phyloP scores from a whole-genome alignment of 2,113 vertebrate genomes.

The Pionites leucogaster region DNA sequence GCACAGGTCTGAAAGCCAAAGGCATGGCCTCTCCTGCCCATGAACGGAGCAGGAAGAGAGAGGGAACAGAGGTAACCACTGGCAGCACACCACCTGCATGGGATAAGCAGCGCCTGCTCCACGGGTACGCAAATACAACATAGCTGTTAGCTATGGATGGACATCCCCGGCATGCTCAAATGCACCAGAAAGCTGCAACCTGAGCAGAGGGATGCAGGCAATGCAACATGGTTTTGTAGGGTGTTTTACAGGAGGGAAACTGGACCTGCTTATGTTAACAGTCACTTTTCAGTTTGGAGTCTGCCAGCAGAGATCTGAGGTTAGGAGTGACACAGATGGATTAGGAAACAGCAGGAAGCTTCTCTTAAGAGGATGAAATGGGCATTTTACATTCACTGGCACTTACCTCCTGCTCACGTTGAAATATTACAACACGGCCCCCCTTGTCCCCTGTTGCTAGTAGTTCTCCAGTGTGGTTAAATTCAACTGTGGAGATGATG shows the following conservation, averaged over 20 bases:
- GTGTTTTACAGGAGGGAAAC: background rate
- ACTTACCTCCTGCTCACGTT: conserved; percentile 98
- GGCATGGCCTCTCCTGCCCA: background rate
- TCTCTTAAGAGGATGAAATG: conserved; percentile 67
- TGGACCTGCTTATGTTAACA: conserved; percentile 24
- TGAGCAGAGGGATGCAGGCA: background rate
- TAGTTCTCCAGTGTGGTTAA: conserved; percentile 98
- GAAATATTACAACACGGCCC: conserved; percentile 98
- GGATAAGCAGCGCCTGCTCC: background rate
- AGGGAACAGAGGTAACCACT: background rate
- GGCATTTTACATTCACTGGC: conserved; percentile 63
- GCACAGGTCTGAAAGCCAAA: background rate
- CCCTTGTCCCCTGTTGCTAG: conserved; percentile 99
- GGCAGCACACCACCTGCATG: background rate
- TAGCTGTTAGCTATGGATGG: rapidly evolving
- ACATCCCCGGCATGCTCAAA: rapidly evolving
- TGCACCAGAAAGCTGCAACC: background rate
- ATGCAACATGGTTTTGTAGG: background rate
- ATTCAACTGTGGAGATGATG: conserved; percentile 99
- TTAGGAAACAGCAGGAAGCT: conserved; percentile 72
- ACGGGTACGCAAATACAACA: background rate
- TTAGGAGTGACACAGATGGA: conserved; percentile 43
- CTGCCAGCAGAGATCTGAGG: conserved; percentile 45
- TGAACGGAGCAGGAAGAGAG: rapidly evolving
- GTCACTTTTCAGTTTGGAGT: conserved; percentile 28